Base-by-base conservation (phyloP, 2,113 vertebrate genomes). In the Halcyon malimbica region DNA sequence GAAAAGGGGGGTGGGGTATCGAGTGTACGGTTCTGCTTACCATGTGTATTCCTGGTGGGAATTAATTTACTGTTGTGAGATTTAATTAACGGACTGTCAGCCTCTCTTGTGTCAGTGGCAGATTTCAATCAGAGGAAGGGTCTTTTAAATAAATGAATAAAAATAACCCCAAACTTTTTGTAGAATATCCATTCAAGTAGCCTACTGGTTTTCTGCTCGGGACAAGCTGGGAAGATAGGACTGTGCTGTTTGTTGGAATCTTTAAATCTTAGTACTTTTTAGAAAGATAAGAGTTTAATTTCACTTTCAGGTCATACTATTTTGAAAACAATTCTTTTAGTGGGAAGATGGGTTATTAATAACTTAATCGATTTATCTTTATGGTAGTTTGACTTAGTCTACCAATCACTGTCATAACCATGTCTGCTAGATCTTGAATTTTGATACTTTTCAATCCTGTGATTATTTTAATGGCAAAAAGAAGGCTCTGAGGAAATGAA, bases 391-490 rank as follows among this genome's bases (percentile, higher is more conserved):
- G 46, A 73, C 60, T 89, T 89, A 85, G 59, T 69, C 85, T 92
- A 14, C 82, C 33, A 62, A 14, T 81, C 3, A 5, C 37, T 76
- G 25, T 91, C 73, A 65, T 91, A 79, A 67, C 39, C 92, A 15
- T 89, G 65, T 41, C 83, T 91, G 14, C 46, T 74, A 62, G 83
- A 88, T 74, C 53, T 90, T 91, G 37, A 80, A 24, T 65, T 92
- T 53, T 91, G 25, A 63, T 78, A 62, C 41, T 97, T 97, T 56
- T 94, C 56, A 80, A 59, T 87, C 81, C 93, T 93, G n/a, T 70
- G 62, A 54, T 97, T 89, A 56, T 64, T 86, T 96, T 89, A 83
- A 62, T 94, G 53, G 51, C 67, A 82, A 94, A 96, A 96, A 94
- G 44, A 41, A 64, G 44, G 39, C 70, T 94, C 80, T 78, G 50